Base-by-base conservation (phyloP, 2,113 vertebrate species). In the Engraulis encrasicolus region DNA sequence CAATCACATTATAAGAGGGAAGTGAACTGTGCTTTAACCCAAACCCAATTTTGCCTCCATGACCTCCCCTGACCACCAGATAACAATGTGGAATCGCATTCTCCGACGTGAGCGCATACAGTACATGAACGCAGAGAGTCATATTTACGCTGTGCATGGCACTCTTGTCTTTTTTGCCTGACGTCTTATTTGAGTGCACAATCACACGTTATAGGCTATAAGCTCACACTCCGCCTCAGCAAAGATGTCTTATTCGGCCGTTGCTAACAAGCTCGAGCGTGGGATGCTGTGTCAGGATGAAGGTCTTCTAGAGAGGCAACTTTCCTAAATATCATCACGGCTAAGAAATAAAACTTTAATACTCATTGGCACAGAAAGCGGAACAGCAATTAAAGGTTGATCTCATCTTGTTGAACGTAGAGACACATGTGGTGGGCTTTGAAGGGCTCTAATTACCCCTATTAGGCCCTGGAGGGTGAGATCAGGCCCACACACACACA, bases 341-440 rank as follows among this genome's bases (percentile, higher is more conserved):
- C 31, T 31, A 27, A 66, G 58, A n/a, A n/a, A 66, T 66, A 66
- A 66, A 66, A 71, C 61, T 71, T 71, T 34, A 71, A 71, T 31
- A 1, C 61, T 71, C 61, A 31, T 34, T 14, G 17, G 11, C 61
- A 71, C 15, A 71, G 61, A 27, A 71, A 31, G 61, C 34, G 61
- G 58, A 27, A 27, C 23, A 2, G 9, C 31, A 14, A 66, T 66
- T 66, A 66, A 66, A 66, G 58, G 58, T 66, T 66, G 31, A 66
- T 7, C 58, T 9, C 23, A 66, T 66, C 23, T n/a, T n/a, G n/a
- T n/a, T n/a, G 58, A 66, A 66, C 23, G 58, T 31, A 66, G 58
- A 66, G n/a, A n/a, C n/a, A n/a, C 58, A 31, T 66, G 58, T 27
- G 23, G 58, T 31, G 23, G 58, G 58, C n/a, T 31, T 66, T 66